Base-by-base conservation (phyloP, 2,888 invertebrate genomes). In the Drosophila tripunctata region DNA sequence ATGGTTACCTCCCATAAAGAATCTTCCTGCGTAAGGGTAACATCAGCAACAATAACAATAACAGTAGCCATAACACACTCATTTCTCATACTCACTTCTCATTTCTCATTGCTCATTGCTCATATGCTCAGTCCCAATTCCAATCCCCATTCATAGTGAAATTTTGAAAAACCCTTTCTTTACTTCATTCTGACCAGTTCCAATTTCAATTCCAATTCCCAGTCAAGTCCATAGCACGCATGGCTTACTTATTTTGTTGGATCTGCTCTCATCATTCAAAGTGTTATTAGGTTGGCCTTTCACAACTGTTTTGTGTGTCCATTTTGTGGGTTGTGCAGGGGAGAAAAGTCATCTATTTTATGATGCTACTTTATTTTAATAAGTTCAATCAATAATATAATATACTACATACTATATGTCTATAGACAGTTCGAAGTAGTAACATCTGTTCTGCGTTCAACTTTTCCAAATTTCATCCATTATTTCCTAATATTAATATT, bases 11-110 rank as follows among this genome's bases (percentile, higher is more conserved):
- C n/a, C n/a, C n/a, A n/a, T n/a, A n/a, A n/a, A n/a, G n/a, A n/a
- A n/a, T 6, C 10, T 10, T 0, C 41, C 27, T 57, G 67, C 62
- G 61, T 62, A 43, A 68, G 69, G 74, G 63, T 48, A 68, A 74
- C 67, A 64, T 24, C 21, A 31, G 54, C 35, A 63, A 58, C 68
- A 40, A 62, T 50, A 64, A 36, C 21, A 31, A 57, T 40, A 63
- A 58, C 68, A 40, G 67, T 50, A 52, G 52, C 40, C 30, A 35
- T 14, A 33, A 43, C n/a, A 45, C 33, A 38, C 44, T 54, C 61
- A 63, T 48, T 41, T 27, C 54, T 41, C 35, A 54, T 33, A 17
- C 31, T 38, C 45, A 66, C 51, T 40, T 19, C 50, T 33, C 57
- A 33, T 17, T 22, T n/a, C n/a, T n/a, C n/a, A n/a, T n/a, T 5